These are phyloP conservation scores for Eurois occulta DNA, from an alignment of 2,888 invertebrate genomes.

Conservation along the genomic window DNA sequence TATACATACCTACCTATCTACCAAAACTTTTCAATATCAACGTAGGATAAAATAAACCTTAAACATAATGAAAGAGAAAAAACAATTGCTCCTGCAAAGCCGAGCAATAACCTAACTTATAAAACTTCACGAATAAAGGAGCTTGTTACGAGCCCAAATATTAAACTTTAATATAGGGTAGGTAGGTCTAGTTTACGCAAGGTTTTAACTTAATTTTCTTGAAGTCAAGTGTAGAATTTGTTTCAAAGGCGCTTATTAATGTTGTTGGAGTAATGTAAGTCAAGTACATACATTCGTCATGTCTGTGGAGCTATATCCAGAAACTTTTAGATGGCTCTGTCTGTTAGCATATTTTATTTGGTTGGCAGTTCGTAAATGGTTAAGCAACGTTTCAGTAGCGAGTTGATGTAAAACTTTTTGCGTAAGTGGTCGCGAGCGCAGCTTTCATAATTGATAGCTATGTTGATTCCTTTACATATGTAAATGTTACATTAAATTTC, in stretches of 20 bases:
- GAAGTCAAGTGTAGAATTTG: conserved; percentile 27
- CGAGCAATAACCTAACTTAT: neutral
- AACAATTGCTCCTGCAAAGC: conserved; percentile 1
- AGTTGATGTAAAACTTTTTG: neutral
- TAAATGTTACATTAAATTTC: neutral
- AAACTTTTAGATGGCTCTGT: conserved; percentile 4
- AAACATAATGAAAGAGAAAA: neutral
- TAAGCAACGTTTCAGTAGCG: neutral
- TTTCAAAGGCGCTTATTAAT: conserved; percentile 20
- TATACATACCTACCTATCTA: neutral
- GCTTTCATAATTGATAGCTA: neutral
- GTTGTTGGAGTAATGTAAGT: conserved; percentile 16
- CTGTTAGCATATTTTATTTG: conserved; percentile 1
- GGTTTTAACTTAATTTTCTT: conserved; percentile 30
- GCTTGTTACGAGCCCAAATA: neutral
- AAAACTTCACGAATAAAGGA: conserved; percentile 2
- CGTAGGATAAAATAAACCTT: neutral
- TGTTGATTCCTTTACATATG: neutral
- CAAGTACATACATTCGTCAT: conserved; percentile 38
- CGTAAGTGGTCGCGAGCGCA: neutral
- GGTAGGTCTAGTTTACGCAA: conserved; percentile 24
- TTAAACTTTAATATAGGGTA: conserved; percentile 8
- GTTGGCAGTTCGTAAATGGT: neutral
- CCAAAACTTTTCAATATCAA: neutral
- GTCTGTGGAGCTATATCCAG: conserved; percentile 8